Base-by-base conservation (phyloP, 2,797 vertebrate species). In the Acrossocheilus fasciatus region DNA sequence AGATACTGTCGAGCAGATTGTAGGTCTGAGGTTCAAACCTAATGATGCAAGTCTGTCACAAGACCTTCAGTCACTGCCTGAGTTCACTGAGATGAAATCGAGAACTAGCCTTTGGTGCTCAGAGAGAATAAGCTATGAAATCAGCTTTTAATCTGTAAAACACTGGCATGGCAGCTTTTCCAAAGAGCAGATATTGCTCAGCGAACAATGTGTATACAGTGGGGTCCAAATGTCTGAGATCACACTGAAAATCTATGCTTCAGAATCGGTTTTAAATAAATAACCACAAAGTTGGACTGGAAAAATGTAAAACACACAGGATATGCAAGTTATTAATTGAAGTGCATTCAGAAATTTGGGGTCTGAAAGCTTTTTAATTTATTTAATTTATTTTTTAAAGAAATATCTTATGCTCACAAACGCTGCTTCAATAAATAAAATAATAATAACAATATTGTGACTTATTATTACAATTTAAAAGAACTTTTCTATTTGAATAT, bases 1-100 rank as follows among this genome's bases (percentile, higher is more conserved):
- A 73, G 50, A 83, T 73, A 59, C 50, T 73, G 68, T 74, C 6
- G 52, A 62, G 23, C 47, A 83, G 50, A 84, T 84, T 68, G 82
- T 23, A 41, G 43, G 82, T 84, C 73, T 84, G 81, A 84, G 59
- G 82, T 84, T 84, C 82, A 77, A 84, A 77, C 59, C 45, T 84
- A 84, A 76, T 84, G 73, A 84, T 66, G 72, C 73, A 84, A 77
- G 73, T 66, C 82, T 41, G 72, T 73, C 69, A 84, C 72, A 75
- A 84, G 82, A 84, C 54, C 20, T 84, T 76, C 43, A 75, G 57
- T 76, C 26, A 52, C 41, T 84, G 72, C 54, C 15, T 75, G 30
- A 75, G 76, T 66, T 84, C 47, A 57, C 57, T 76, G 41, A 76
- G 20, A 84, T 84, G 72, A 84, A 84, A 66, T 57, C 0, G 7